A percentile compares a stretch with the other conserved stretches of the same genome.
These are phyloP conservation scores for Myotis vivesi DNA, from an alignment of 2,797 vertebrate species.

Conservation along the genomic window DNA sequence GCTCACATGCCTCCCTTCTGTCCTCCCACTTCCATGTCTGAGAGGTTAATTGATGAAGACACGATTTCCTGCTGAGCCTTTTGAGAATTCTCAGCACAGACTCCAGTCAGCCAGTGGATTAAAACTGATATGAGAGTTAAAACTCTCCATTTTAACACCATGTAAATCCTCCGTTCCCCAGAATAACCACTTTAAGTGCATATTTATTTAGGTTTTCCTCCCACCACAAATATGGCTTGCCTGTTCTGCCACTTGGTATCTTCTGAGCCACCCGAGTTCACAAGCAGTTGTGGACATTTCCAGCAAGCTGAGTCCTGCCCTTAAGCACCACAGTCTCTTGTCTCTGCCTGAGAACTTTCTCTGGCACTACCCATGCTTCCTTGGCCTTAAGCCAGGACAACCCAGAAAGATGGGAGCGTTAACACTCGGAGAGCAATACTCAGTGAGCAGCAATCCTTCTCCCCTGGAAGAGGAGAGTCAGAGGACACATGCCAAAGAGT, in stretches of 20 bases:
- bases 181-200: not conserved
- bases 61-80: not conserved
- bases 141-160: not conserved
- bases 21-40: not conserved
- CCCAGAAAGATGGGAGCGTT: not conserved
- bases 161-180: not conserved
- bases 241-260: not conserved
- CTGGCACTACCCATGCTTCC: not conserved
- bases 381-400: not conserved
- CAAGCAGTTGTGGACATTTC: not conserved
- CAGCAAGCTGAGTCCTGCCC: not conserved
- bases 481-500: fast-evolving
- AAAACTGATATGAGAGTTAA: not conserved
- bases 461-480: not conserved
- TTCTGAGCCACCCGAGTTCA: not conserved
- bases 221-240: not conserved
- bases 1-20: not conserved
- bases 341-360: not conserved
- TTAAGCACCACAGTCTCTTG: not conserved
- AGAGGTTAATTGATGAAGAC: not conserved
- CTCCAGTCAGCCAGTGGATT: not conserved
- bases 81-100: not conserved
- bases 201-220: not conserved
- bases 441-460: not conserved
- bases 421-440: not conserved